Base-by-base conservation (phyloP, 2,888 invertebrate species). In the Halictus ligatus region DNA sequence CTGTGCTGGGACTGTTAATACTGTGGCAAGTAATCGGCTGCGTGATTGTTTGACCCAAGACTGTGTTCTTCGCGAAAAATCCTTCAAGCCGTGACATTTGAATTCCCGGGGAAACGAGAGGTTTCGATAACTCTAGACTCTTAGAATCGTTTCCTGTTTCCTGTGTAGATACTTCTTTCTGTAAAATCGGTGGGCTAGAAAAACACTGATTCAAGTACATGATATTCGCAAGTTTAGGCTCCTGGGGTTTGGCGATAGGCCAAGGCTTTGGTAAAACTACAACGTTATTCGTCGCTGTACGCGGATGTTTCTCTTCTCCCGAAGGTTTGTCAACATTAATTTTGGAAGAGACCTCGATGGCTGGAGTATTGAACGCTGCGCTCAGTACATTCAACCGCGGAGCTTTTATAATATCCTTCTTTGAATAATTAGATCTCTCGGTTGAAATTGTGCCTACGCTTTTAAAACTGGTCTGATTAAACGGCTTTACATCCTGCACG, bases 391-490 rank as follows among this genome's bases (percentile, higher is more conserved):
- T 93, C 6, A 94, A 78, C 29, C 89, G 90, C 0, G 94, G 88
- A 6, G 92, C 92, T 83, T 93, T 93, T 69, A 94, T 88, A 0
- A 94, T 88, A 75, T 90, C 87, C 43, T 92, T 93, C 21, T 89
- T 88, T 0, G 81, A 35, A 35, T 91, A 92, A 80, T 72, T 89
- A 0, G 91, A 84, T 80, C 75, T 88, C 15, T 88, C 88, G 8
- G 88, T 79, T 0, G 90, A 76, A 54, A 87, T 85, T 7, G 88
- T 86, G 15, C 89, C 88, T 1, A 90, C 84, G 12, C 89, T 89
- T 75, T 91, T 91, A 43, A 73, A 80, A 35, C 74, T 84, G 0
- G 73, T 80, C 40, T n/a, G 64, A 40, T 25, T 77, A 4, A 43
- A 10, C 1, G 78, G 54, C 50, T 88, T 85, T 0, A 40, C 21